phyloP scores from a whole-genome alignment of 2,113 vertebrate species.

The Panthera uncia region DNA sequence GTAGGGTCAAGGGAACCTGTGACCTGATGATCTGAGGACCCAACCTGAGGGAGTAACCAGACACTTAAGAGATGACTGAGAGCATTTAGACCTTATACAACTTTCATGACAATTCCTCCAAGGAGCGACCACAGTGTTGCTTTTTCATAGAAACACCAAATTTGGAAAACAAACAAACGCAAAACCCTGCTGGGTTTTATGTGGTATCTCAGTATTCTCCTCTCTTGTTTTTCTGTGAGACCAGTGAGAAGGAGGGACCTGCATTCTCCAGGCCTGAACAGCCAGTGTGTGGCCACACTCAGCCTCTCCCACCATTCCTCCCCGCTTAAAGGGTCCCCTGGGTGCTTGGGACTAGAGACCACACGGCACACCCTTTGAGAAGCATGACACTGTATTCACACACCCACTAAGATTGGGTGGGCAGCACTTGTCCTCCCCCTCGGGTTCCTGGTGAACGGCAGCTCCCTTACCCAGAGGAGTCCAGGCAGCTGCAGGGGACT shows the following conservation, averaged over 20 bases:
- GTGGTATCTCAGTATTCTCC: no score
- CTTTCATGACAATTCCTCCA: not conserved
- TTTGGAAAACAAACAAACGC: not conserved
- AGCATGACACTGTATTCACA: rapidly evolving
- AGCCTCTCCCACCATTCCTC: not conserved
- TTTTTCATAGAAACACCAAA: not conserved
- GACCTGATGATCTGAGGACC: not conserved
- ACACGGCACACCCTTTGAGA: not conserved
- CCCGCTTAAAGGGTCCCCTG: not conserved
- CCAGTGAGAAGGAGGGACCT: not conserved
- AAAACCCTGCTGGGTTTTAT: not conserved
- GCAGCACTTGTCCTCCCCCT: rapidly evolving
- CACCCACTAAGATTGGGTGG: rapidly evolving
- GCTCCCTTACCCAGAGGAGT: not conserved
- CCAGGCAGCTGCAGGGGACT: not conserved
- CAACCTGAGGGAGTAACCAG: not conserved
- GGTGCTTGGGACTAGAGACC: not conserved
- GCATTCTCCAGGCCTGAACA: not conserved
- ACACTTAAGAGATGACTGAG: not conserved
- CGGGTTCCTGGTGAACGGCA: rapidly evolving
- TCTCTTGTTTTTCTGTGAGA: not conserved
- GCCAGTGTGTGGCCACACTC: no score
- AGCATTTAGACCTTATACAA: no score
- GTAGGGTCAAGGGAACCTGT: not conserved
- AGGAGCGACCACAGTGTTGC: not conserved